Base-by-base conservation (phyloP, 2,888 invertebrate species). In the Lasioglossum oenotherae region DNA sequence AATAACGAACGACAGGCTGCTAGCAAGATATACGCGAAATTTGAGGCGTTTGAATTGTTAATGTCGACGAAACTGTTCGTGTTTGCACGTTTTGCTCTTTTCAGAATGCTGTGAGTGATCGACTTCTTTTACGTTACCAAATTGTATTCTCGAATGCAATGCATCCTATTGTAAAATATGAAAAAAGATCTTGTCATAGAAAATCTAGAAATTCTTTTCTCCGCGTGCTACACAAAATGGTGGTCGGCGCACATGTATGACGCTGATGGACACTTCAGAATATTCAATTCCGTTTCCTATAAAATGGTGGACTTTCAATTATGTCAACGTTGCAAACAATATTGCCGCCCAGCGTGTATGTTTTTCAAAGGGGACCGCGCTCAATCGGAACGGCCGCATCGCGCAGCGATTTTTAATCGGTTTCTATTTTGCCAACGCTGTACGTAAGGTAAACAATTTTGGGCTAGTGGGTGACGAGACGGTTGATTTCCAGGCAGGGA, bases 401-500 rank as follows among this genome's bases (percentile, higher is more conserved):
- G 19, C 31, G 31, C 19, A 35, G 2, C 67, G 12, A 14, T 67
- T 67, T 67, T 67, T 35, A 35, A 67, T 67, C 35, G 67, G 3
- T 53, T 31, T 19, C 67, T 19, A 67, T 67, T 35, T 67, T 67
- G 16, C 67, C 31, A 31, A 31, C 16, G 35, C 8, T 3, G 35
- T 5, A 5, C 6, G 38, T 16, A 49, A 72, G 38, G 19, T 49
- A 46, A 76, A 71, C 35, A 23, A 41, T 19, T 31, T 67, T 67
- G 67, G 57, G 31, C 53, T 35, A 46, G 27, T 16, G 27, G 80
- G 57, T 67, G 27, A 35, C 14, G 44, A 44, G 67, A 75, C 67
- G 86, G 49, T 74, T 60, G 67, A 82, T 69, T 95, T 95, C 64
- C 95, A 97, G 97, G 97, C 85, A 96, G 96, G 86, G 95, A 96